phyloP scores from a whole-genome alignment of 2,113 vertebrate genomes.

The Alethe castanea region DNA sequence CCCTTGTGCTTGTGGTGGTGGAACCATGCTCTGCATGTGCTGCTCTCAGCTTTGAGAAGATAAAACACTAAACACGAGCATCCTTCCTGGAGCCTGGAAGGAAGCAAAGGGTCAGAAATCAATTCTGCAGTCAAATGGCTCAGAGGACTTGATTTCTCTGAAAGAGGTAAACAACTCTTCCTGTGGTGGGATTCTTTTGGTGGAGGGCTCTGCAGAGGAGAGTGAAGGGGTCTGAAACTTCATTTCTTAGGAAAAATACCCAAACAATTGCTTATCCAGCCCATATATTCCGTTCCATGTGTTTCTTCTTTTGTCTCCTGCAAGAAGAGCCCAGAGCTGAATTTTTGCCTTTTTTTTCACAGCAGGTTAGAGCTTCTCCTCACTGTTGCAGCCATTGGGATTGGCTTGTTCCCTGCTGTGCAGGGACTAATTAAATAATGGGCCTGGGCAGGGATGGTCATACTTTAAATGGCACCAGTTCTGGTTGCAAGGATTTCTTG shows the following conservation, averaged over 20 bases:
- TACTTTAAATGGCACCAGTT: background rate
- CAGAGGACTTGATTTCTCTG: background rate
- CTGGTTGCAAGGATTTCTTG: background rate
- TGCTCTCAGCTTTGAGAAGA: background rate
- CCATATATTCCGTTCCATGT: fast-evolving
- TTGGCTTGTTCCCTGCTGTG: background rate
- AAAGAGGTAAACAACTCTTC: background rate
- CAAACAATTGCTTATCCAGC: fast-evolving
- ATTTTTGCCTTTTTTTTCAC: background rate
- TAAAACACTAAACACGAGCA: background rate
- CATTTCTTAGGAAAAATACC: background rate
- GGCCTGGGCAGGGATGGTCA: background rate
- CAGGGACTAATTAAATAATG: background rate
- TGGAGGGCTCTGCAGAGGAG: background rate
- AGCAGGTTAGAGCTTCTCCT: background rate
- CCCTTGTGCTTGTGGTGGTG: background rate
- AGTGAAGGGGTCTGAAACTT: background rate
- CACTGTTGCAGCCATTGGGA: background rate
- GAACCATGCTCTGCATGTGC: background rate
- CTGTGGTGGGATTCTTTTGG: background rate
- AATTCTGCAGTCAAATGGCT: constrained; percentile 9
- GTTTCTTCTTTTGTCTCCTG: background rate
- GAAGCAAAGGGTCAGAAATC: constrained; percentile 31
- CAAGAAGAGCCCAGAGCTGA: background rate
- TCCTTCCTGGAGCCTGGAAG: background rate